Base-by-base conservation (phyloP, 2,797 vertebrate genomes). In the Agapornis canus region DNA sequence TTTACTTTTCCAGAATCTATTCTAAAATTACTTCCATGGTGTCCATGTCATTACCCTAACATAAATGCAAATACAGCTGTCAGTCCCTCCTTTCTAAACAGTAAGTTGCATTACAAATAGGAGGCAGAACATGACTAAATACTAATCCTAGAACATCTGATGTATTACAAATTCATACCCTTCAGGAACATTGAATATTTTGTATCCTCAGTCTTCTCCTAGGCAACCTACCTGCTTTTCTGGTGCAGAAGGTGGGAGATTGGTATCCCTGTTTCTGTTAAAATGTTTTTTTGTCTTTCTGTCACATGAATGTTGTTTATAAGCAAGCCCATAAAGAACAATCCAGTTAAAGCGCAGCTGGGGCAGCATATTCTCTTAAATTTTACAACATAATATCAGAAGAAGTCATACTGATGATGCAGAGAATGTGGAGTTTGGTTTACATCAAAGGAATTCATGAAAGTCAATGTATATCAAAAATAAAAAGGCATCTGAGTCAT, bases 401-500 rank as follows among this genome's bases (percentile, higher is more conserved):
- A 89, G 65, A 57, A 85, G 13, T 85, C 71, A 80, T 32, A 86
- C 42, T 70, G 78, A 87, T 94, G 90, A 95, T 94, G 76, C 90
- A 91, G 52, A 57, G 49, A 89, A 81, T 56, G 72, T 75, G 54
- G 56, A 95, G 69, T 88, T 91, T 88, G 82, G 72, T 91, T 93
- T 91, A 78, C 82, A 95, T 96, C 91, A 97, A 96, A 96, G 72
- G 92, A 94, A 95, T 94, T 93, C 87, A 93, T 96, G 86, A 95
- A 96, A 95, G 84, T 95, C 91, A 95, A 96, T 94, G 84, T 85
- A 88, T 81, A 93, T 95, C 82, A 83, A 89, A 95, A 97, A 94
- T 95, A 95, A 95, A 92, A 94, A 97, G 84, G 61, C 86, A 63
- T 95, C 91, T 95, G 84, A 97, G 95, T 97, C 96, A 97, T 77